Evolutionary conservation across 2,888 invertebrate genomes (phyloP).

Genomic region (Patella pellucida): DNA sequence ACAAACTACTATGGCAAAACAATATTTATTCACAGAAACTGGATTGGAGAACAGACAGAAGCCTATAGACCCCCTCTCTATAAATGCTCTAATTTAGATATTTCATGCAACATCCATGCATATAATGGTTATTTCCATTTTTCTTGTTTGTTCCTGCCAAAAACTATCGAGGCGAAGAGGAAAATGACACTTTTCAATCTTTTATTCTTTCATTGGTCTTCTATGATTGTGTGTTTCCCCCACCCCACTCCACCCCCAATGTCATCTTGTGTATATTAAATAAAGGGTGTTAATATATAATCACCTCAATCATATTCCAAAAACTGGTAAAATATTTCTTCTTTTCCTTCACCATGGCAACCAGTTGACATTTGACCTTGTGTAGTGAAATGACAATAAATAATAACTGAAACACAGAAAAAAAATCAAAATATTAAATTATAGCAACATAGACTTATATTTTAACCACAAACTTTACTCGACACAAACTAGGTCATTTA

Average conservation of each 20-base stretch:
- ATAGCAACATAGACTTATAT: background rate
- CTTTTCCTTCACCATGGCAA: slow-evolving; percentile 43
- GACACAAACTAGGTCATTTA: too few relatives aligned
- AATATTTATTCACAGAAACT: too few relatives aligned
- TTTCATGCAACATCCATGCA: too few relatives aligned
- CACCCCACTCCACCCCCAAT: background rate
- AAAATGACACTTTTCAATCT: too few relatives aligned
- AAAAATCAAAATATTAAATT: background rate
- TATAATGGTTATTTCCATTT: too few relatives aligned
- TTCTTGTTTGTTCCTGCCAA: too few relatives aligned
- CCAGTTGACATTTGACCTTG: slow-evolving; percentile 48
- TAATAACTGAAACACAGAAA: slow-evolving; percentile 53
- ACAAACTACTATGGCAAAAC: too few relatives aligned
- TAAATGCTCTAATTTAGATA: too few relatives aligned
- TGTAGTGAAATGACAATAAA: slow-evolving; percentile 61
- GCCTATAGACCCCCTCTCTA: too few relatives aligned
- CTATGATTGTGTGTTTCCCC: background rate
- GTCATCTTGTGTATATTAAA: background rate
- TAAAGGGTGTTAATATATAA: background rate
- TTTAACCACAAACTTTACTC: background rate
- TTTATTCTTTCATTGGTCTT: too few relatives aligned
- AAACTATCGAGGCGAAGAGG: too few relatives aligned
- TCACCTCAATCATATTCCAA: slow-evolving; percentile 65
- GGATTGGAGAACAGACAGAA: too few relatives aligned
- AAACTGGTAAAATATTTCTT: slow-evolving; percentile 52